Percentiles rank a stretch among this genome's conserved stretches.
Evolutionary conservation across 2,888 invertebrate genomes (phyloP).

Genomic region (Argyra leucocephala): DNA sequence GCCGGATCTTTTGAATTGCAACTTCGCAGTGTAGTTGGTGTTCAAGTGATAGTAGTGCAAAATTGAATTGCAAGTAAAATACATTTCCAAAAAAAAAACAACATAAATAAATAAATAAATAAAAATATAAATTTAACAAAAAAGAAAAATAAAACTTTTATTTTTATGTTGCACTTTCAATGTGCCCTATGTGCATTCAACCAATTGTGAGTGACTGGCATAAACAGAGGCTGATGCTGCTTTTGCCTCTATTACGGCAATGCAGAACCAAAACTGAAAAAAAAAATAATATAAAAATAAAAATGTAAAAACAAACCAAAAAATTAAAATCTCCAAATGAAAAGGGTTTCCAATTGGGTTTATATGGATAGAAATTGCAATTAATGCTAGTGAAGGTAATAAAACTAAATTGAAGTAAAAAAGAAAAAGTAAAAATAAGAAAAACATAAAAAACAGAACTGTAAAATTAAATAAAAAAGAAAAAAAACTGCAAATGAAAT

Average conservation of each 20-base stretch:
- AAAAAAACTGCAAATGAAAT: no score
- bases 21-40: no score
- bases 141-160: no score
- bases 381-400: not conserved
- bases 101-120: no score
- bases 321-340: not conserved
- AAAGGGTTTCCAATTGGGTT: not conserved
- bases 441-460: not conserved
- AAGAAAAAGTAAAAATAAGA: not conserved
- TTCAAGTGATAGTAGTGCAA: no score
- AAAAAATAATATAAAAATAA: not conserved
- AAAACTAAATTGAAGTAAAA: conserved; percentile 2
- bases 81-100: no score
- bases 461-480: not conserved
- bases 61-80: no score
- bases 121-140: no score
- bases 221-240: no score
- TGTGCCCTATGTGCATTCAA: not conserved
- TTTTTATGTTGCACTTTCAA: not conserved
- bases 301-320: not conserved
- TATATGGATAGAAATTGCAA: not conserved
- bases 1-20: no score
- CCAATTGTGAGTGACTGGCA: not conserved
- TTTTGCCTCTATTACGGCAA: no score
- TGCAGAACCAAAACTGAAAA: no score